Evolutionary conservation across 2,888 invertebrate species (phyloP).

Genomic region (Leucania comma): DNA sequence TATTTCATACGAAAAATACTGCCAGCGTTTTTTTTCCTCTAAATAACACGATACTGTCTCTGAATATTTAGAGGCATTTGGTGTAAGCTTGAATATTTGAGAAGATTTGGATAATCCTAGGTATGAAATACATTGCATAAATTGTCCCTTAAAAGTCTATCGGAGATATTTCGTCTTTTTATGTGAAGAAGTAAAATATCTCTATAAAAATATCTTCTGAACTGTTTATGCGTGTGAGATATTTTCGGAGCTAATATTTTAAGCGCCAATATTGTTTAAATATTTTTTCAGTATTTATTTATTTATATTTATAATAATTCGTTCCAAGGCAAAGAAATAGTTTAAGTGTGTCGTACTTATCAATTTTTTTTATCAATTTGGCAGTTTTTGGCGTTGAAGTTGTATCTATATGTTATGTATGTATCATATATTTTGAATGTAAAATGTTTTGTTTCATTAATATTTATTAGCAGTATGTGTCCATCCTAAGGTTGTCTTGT

Average conservation of each 20-base stretch:
- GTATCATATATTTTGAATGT: too few relatives aligned
- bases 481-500: too few relatives aligned
- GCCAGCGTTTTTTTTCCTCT: conserved; percentile 53
- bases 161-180: conserved; percentile 54
- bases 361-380: too few relatives aligned
- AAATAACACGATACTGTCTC: conserved; percentile 59
- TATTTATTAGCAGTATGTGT: too few relatives aligned
- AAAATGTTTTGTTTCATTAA: neutral
- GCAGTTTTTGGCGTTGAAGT: too few relatives aligned
- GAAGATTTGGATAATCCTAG: conserved; percentile 61
- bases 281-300: too few relatives aligned
- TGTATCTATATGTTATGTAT: too few relatives aligned
- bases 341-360: too few relatives aligned
- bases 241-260: neutral
- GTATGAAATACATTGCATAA: conserved; percentile 66
- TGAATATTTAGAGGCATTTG: conserved; percentile 65
- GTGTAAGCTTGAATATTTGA: conserved; percentile 62
- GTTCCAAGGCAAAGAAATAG: too few relatives aligned
- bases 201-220: conserved; percentile 15
- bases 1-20: conserved; percentile 58
- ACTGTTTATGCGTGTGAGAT: neutral
- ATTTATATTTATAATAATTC: too few relatives aligned
- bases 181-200: conserved; percentile 23
- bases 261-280: neutral
- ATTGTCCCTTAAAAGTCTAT: conserved; percentile 64